Evolutionary conservation across 2,113 vertebrate species (phyloP).

Genomic region (Speoplatyrhinus poulsoni): DNA sequence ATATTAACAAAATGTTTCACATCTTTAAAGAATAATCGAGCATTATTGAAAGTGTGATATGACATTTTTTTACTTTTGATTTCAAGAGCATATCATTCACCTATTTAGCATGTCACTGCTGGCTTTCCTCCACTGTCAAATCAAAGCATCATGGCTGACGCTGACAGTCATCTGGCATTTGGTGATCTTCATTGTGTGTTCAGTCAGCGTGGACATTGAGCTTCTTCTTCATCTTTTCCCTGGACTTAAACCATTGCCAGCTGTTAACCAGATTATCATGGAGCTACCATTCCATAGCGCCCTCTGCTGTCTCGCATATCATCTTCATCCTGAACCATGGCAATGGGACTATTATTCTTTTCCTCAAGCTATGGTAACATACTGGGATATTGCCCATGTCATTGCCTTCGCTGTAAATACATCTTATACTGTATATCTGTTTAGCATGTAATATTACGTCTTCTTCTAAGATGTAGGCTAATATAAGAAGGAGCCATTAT

Average conservation of each 20-base stretch:
- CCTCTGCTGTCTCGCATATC: slow-evolving; percentile 60
- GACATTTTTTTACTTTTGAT: slow-evolving; percentile 11
- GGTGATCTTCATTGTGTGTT: slow-evolving; percentile 30
- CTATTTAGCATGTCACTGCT: slow-evolving; percentile 1
- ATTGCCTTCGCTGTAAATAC: slow-evolving; percentile 33
- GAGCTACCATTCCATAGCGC: slow-evolving; percentile 65
- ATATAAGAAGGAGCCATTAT: slow-evolving; percentile 58
- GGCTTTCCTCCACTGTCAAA: slow-evolving; percentile 11
- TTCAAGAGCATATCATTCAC: background rate
- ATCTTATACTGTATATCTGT: slow-evolving; percentile 55
- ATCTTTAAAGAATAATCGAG: background rate
- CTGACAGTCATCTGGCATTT: slow-evolving; percentile 39
- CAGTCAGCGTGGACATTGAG: slow-evolving; percentile 49
- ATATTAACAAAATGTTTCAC: too few relatives aligned
- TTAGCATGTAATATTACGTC: slow-evolving; percentile 55
- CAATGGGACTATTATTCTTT: slow-evolving; percentile 49
- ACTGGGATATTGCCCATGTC: slow-evolving; percentile 39
- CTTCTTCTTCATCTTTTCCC: slow-evolving; percentile 40
- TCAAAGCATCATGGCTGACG: slow-evolving; percentile 17
- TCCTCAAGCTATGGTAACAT: slow-evolving; percentile 44
- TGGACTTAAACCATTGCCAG: slow-evolving; percentile 59
- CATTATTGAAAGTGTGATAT: slow-evolving; percentile 9
- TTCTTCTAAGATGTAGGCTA: slow-evolving; percentile 46
- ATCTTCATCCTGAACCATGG: slow-evolving; percentile 60
- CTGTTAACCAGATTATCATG: slow-evolving; percentile 46